Conservation (phyloP, 2,113 vertebrate genomes). For the Ptychochromis oligacanthus region DNA sequence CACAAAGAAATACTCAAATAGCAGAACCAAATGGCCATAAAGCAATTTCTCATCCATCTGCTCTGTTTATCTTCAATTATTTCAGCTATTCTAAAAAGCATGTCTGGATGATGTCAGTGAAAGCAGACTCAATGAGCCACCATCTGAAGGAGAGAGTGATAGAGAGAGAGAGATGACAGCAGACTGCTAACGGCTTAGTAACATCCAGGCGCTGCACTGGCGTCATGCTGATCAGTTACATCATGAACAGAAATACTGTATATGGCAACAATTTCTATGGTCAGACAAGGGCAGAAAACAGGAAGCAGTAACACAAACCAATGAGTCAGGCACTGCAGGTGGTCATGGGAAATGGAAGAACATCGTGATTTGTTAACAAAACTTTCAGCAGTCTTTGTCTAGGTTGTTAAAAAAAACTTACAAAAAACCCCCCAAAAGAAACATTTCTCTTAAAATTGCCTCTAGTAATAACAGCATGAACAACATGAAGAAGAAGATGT, state of each 20-base stretch:
- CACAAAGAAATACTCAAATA: background rate
- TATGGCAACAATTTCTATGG: constrained; percentile 26
- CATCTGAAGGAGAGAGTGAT: constrained; percentile 14
- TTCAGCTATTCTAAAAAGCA: constrained; percentile 19
- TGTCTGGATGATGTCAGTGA: constrained; percentile 28
- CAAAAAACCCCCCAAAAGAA: background rate
- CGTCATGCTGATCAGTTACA: constrained; percentile 52
- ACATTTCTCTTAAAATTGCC: background rate
- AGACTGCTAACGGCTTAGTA: constrained; percentile 59
- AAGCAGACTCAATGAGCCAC: constrained; percentile 27
- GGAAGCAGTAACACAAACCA: constrained; percentile 9
- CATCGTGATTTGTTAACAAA: background rate
- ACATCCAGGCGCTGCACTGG: constrained; percentile 41
- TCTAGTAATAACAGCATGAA: constrained; percentile 13
- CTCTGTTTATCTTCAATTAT: constrained; percentile 8
- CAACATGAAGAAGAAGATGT: background rate
- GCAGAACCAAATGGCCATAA: background rate
- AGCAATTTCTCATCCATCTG: constrained; percentile 13
- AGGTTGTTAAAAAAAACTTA: background rate
- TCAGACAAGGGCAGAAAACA: constrained; percentile 24
- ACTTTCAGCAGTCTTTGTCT: constrained; percentile 10
- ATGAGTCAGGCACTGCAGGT: constrained; percentile 13
- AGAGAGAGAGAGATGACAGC: constrained; percentile 45
- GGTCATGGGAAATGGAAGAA: background rate
- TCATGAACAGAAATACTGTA: constrained; percentile 42